phyloP scores from a whole-genome alignment of 2,888 invertebrate genomes.

The Phalera bucephala region DNA sequence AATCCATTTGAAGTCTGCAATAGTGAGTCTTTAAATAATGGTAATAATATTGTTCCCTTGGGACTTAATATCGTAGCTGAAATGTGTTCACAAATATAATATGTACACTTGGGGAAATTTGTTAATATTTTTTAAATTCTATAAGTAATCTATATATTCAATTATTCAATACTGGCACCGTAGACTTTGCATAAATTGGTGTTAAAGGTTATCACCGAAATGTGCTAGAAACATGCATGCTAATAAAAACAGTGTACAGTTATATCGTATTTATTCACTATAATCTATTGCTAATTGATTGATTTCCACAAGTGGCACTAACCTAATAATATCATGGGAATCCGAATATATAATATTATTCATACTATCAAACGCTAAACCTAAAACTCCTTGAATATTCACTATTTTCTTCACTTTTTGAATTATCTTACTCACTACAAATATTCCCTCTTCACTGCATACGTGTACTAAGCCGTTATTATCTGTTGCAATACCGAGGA shows the following conservation, averaged over 20 bases:
- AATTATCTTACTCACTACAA: constrained; percentile 49
- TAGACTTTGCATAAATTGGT: no score
- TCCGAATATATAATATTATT: constrained; percentile 68
- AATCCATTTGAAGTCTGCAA: no score
- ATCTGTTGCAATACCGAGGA: constrained; percentile 57
- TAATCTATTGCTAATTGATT: neutral
- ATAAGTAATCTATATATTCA: no score
- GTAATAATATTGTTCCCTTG: no score
- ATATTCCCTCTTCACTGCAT: constrained; percentile 66
- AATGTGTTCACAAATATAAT: no score
- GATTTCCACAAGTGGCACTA: constrained; percentile 35
- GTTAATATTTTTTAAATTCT: no score
- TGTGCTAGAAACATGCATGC: no score
- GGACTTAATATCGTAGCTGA: no score
- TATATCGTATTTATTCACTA: neutral
- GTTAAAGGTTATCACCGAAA: no score
- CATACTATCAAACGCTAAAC: constrained; percentile 57
- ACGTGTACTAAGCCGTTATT: constrained; percentile 53
- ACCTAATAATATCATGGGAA: constrained; percentile 57
- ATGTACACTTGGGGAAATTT: no score
- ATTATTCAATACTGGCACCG: no score
- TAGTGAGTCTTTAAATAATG: no score
- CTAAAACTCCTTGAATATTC: constrained; percentile 55
- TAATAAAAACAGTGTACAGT: neutral
- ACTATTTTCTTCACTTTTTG: constrained; percentile 55